Percentiles rank a stretch among this genome's conserved stretches.
Conservation (phyloP, 2,797 vertebrate species). For the Notoglanidium macrostoma region DNA sequence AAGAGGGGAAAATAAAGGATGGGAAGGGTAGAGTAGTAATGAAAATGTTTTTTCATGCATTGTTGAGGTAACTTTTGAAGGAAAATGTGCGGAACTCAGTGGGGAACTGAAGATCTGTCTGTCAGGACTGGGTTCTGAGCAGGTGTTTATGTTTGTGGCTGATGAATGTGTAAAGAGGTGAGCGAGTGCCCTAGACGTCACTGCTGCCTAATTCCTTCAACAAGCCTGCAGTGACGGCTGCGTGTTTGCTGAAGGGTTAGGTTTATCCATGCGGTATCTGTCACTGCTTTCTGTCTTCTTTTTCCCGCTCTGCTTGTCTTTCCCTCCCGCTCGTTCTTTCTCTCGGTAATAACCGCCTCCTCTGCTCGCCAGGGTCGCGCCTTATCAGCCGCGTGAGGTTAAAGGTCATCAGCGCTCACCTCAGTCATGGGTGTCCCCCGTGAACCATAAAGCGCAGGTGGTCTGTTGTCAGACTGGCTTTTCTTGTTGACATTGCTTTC, state of each 20-base stretch:
- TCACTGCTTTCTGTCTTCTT: slow-evolving; percentile 46
- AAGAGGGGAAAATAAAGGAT: not conserved
- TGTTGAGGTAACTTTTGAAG: not conserved
- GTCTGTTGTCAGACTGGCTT: slow-evolving; percentile 33
- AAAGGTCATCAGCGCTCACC: slow-evolving; percentile 30
- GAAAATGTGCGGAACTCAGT: not conserved
- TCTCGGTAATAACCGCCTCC: not conserved
- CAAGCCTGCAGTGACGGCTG: slow-evolving; percentile 60
- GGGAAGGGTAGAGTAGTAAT: not conserved
- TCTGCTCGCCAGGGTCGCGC: not conserved
- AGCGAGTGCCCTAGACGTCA: slow-evolving; percentile 19
- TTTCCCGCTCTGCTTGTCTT: not conserved
- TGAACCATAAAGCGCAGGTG: slow-evolving; percentile 39
- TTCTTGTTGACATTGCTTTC: slow-evolving; percentile 39
- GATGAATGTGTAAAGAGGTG: slow-evolving; percentile 34
- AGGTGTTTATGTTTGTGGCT: slow-evolving; percentile 42
- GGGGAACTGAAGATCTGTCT: not conserved
- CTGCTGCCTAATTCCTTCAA: slow-evolving; percentile 62
- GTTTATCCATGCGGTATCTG: slow-evolving; percentile 62
- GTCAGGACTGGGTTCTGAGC: not conserved
- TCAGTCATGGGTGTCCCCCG: slow-evolving; percentile 10
- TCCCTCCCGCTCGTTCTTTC: not conserved
- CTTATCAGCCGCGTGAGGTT: slow-evolving; percentile 23
- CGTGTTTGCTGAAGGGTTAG: slow-evolving; percentile 64
- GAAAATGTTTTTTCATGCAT: not conserved